Evolutionary conservation across 1,140 invertebrate genomes (phyloP).

Genomic region (Drosophila willistoni): DNA sequence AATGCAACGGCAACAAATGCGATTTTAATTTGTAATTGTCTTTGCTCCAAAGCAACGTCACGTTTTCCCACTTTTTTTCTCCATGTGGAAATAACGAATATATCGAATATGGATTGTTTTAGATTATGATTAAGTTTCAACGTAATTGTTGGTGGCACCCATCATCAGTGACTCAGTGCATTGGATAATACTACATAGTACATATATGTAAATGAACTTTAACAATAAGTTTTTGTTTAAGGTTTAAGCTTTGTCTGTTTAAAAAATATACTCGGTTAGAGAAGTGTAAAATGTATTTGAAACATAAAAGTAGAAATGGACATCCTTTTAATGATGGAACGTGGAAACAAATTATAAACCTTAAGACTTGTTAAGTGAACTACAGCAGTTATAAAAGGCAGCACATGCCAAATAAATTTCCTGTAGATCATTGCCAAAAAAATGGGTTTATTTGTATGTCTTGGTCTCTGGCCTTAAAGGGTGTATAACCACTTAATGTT

Average conservation of each 20-base stretch:
- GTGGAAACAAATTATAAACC: no score
- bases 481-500: constrained; percentile 6
- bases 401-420: no score
- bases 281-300: no score
- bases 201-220: neutral
- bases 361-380: no score
- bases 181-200: neutral
- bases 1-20: neutral
- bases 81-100: neutral
- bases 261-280: no score
- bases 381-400: no score
- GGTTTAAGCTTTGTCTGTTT: no score
- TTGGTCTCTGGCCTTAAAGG: neutral
- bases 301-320: no score
- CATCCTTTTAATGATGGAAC: no score
- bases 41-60: neutral
- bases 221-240: no score
- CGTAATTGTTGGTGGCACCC: neutral
- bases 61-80: neutral
- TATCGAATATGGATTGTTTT: neutral
- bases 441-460: neutral
- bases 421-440: neutral
- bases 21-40: neutral
- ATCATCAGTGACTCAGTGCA: neutral
- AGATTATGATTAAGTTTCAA: constrained; percentile 1